Conservation (phyloP, 2,113 vertebrate species). For the Jacana jacana region DNA sequence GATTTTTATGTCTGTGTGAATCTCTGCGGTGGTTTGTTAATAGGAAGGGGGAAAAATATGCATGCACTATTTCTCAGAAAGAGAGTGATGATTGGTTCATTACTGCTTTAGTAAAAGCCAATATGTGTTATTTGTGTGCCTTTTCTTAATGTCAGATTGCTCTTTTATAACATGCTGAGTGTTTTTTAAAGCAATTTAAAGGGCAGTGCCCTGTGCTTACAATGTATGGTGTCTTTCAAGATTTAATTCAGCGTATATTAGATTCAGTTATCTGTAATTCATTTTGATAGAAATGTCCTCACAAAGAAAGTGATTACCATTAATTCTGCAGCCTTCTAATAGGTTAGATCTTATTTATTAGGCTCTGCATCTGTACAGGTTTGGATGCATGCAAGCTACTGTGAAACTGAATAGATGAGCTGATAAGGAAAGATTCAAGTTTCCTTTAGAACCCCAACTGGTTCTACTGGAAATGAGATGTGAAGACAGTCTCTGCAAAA, state of each 20-base stretch:
- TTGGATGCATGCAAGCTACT: background rate
- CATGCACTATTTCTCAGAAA: background rate
- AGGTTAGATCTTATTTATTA: background rate
- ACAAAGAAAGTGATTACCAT: background rate
- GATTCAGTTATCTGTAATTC: background rate
- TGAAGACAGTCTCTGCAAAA: background rate
- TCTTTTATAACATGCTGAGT: background rate
- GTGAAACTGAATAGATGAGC: background rate
- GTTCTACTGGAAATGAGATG: background rate
- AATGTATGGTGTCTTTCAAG: background rate
- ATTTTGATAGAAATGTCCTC: background rate
- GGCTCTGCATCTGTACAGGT: background rate
- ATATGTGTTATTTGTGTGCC: background rate
- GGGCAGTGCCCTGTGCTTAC: background rate
- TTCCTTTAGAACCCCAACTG: background rate
- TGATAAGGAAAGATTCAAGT: background rate
- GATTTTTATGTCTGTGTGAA: background rate
- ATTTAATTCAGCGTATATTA: background rate
- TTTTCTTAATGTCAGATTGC: background rate
- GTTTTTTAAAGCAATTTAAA: background rate
- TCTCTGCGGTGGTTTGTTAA: background rate
- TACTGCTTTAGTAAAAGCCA: background rate
- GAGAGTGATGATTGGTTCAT: background rate
- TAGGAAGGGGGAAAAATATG: background rate
- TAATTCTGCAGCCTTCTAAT: background rate